Evolutionary conservation across 2,888 invertebrate species (phyloP).

Genomic region (Xiphydria camelus): DNA sequence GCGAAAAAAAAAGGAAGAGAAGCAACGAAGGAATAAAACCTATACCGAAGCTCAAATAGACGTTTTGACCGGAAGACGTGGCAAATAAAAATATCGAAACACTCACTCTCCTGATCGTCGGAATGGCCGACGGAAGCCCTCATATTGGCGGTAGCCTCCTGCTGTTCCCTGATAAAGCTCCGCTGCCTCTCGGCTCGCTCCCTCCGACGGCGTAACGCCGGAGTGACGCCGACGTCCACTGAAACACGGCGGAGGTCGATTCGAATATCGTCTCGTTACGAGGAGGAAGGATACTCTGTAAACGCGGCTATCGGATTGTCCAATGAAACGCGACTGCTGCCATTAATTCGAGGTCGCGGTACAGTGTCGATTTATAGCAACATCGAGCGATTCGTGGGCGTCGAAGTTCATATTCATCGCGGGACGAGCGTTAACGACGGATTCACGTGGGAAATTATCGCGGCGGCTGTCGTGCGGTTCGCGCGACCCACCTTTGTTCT

Average conservation of each 20-base stretch:
- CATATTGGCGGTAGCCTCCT: slow-evolving; percentile 66
- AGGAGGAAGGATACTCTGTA: not conserved
- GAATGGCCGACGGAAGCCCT: slow-evolving; percentile 54
- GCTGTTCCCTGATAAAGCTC: slow-evolving; percentile 81
- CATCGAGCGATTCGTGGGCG: slow-evolving; percentile 23
- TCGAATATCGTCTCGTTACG: not conserved
- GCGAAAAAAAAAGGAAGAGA: no score
- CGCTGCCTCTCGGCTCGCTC: slow-evolving; percentile 85
- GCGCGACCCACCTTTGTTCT: slow-evolving; percentile 60
- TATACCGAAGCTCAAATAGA: no score
- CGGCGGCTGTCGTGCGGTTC: no score
- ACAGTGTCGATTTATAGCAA: no score
- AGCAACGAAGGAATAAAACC: no score
- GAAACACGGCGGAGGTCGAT: slow-evolving; percentile 18
- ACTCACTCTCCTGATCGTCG: slow-evolving; percentile 50
- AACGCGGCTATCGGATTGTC: no score
- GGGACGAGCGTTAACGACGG: slow-evolving; percentile 12
- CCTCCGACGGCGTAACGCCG: slow-evolving; percentile 77
- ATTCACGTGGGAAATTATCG: slow-evolving; percentile 23
- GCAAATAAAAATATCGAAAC: slow-evolving; percentile 3
- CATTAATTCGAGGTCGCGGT: no score
- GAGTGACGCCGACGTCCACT: slow-evolving; percentile 75
- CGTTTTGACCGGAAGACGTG: no score
- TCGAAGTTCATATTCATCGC: slow-evolving; percentile 30
- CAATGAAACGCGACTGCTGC: no score